Evolutionary conservation across 2,888 invertebrate genomes (phyloP).

Genomic region (Synergus japonicus): DNA sequence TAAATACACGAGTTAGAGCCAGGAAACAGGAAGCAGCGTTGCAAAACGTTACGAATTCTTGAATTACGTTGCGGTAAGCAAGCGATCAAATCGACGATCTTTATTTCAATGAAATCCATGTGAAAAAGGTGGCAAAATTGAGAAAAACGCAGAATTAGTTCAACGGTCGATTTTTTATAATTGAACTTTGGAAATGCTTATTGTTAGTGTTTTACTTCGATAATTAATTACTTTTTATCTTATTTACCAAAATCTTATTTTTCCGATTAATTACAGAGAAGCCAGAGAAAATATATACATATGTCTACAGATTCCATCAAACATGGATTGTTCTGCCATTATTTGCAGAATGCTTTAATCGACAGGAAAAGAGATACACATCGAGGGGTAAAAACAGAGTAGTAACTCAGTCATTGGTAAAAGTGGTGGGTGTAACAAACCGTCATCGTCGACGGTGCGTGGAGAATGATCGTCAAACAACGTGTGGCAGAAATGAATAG

Average conservation of each 20-base stretch:
- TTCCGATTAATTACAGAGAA: no score
- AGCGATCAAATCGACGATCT: conserved; percentile 13
- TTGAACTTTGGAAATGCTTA: no score
- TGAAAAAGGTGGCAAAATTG: background rate
- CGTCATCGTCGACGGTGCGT: conserved; percentile 59
- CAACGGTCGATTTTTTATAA: no score
- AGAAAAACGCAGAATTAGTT: background rate
- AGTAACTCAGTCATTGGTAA: conserved; percentile 50
- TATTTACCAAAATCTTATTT: no score
- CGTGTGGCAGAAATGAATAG: conserved; percentile 69
- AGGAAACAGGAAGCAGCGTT: conserved; percentile 56
- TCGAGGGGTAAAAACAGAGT: background rate
- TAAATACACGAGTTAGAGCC: conserved; percentile 49
- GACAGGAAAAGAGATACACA: background rate
- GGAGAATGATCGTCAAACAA: conserved; percentile 70
- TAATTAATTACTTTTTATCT: no score
- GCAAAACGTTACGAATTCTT: conserved; percentile 53
- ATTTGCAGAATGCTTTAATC: conserved; percentile 14
- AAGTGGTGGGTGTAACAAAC: conserved; percentile 53
- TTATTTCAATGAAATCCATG: conserved; percentile 2
- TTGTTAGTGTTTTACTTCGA: no score
- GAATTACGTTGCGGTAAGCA: conserved; percentile 50
- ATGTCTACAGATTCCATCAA: background rate
- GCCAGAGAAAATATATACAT: no score
- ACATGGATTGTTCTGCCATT: background rate